These are phyloP conservation scores for Caenorhabditis doughertyi DNA, from an alignment of 2,888 invertebrate species.

Conservation along the genomic window DNA sequence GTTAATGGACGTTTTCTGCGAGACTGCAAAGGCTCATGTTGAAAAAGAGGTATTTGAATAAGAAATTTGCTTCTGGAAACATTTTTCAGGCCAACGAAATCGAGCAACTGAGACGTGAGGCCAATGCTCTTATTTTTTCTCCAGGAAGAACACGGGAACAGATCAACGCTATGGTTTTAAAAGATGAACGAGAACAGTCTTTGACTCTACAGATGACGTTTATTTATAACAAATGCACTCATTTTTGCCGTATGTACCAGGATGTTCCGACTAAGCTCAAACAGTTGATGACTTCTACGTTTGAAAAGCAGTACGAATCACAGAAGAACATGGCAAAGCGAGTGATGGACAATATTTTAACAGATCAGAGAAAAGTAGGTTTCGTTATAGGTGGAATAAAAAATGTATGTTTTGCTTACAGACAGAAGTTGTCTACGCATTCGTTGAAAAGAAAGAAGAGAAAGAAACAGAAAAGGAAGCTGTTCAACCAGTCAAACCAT, in stretches of 20 bases:
- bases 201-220: conserved; percentile 40
- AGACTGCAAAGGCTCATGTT: conserved; percentile 38
- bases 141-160: conserved; percentile 14
- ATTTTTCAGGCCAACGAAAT: conserved; percentile 28
- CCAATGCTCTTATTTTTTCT: conserved; percentile 18
- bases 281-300: conserved; percentile 49
- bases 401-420: not conserved
- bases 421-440: conserved; percentile 52
- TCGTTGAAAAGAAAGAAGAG: conserved; percentile 8
- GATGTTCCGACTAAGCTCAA: conserved; percentile 43
- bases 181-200: conserved; percentile 32
- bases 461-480: not conserved
- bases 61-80: not conserved
- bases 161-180: conserved; percentile 18
- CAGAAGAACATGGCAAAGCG: conserved; percentile 36
- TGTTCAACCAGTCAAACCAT: conserved; percentile 31
- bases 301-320: conserved; percentile 37
- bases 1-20: conserved; percentile 44
- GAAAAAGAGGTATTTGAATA: conserved; percentile 22
- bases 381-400: not conserved
- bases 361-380: conserved; percentile 46
- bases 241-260: conserved; percentile 42
- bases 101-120: not conserved
- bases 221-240: conserved; percentile 40
- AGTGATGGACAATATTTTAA: conserved; percentile 50